Base-by-base conservation (phyloP, 1,140 invertebrate genomes). In the Anoplolepis gracilipes region DNA sequence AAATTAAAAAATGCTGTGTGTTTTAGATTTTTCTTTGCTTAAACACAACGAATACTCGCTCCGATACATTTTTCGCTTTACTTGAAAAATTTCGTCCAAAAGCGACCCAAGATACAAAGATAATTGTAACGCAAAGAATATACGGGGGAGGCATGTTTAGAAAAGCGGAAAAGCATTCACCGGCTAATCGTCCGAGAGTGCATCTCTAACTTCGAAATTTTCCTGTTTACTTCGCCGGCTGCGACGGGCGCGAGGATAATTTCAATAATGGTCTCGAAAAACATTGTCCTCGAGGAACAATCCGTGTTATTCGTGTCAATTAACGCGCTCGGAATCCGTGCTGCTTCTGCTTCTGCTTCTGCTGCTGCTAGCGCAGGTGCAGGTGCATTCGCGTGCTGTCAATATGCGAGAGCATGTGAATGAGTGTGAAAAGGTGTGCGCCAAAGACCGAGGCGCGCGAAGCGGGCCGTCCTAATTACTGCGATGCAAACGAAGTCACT, bases 301-400 rank as follows among this genome's bases (percentile, higher is more conserved):
- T 89, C 82, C 65, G 39, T 55, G 85, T 72, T 78, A 89, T 89
- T 87, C 77, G 81, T 87, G 88, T 79, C 85, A 90, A 90, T 89
- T 90, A 89, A 77, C 82, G 46, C 10, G 42, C 36, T 19, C 65
- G 59, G 4, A 36, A 42, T 13, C 36, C 46, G 62, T 3, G 77
- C 19, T n/a, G n/a, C n/a, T n/a, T n/a, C n/a, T n/a, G n/a, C n/a
- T n/a, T n/a, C n/a, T n/a, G n/a, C n/a, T n/a, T n/a, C n/a, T n/a
- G n/a, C n/a, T 53, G 19, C 16, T 1, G 46, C 16, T 13, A 6
- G 36, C n/a, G 72, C 88, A 89, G 88, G 88, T 90, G 88, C 85
- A 77, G 57, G 76, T 28, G 88, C 28, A 87, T 70, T 62, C 36
- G 64, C 46, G 33, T 11, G 42, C 53, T n/a, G 28, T 39, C 57